Evolutionary conservation across 2,797 vertebrate genomes (phyloP), one percentile per base, ranked within the genome.

Genomic region (Toxotes lorentzi): DNA sequence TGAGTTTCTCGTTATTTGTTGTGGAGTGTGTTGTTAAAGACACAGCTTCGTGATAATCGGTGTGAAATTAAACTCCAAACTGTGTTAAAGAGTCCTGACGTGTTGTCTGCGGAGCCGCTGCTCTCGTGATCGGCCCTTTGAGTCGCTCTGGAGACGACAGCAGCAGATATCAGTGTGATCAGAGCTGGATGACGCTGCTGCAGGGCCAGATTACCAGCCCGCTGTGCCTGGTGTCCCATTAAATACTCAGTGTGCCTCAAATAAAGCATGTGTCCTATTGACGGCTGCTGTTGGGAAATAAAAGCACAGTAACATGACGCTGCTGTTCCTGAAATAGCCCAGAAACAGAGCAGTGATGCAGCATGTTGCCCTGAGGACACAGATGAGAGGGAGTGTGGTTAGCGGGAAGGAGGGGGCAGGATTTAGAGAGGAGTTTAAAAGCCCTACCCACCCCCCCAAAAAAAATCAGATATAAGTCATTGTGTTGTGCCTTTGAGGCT

Each of bases 1-100:
- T 59, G 62, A 35, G 19, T 60, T 35, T 57, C 51, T 40, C 12
- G 41, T 40, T 11, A 48, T 35, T 68, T 77, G 54, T 61, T 64
- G 57, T 64, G 54, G 16, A 24, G 45, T 45, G 68, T 74, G 72
- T 75, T 68, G 76, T 81, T 79, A 58, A 66, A 85, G 80, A 80
- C 79, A 53, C 53, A 83, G 43, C 51, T 54, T 27, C 56, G 66
- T 70, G 82, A 60, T 86, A 82, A 88, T 86, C 38, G 50, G 14
- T 81, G 83, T 89, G 80, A 88, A 86, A 86, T 85, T 80, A 88
- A 86, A 78, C 76, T 84, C 65, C 72, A 69, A 76, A 78, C 74
- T 78, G 79, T 47, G 68, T 63, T 89, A 78, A 84, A 62, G 68
- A 35, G 19, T 70, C 68, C 43, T 84, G 85, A 80, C 76, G 68